These are phyloP conservation scores for Lipophrys pholis DNA, from an alignment of 2,113 vertebrate species.

Conservation along the genomic window DNA sequence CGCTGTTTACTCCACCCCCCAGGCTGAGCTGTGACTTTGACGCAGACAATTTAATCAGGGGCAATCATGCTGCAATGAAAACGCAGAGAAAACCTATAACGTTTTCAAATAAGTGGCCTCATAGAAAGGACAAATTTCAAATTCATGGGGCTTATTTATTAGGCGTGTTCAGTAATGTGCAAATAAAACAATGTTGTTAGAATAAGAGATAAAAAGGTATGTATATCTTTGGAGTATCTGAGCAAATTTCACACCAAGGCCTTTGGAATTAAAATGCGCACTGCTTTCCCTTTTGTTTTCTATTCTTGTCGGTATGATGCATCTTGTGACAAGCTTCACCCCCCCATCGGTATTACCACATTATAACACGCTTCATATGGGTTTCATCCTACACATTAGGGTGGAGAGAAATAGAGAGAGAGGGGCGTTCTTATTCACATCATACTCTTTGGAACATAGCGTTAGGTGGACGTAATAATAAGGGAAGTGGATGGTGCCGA, in stretches of 20 bases:
- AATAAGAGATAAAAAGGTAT: conserved; percentile 11
- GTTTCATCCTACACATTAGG: conserved; percentile 58
- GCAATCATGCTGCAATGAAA: conserved; percentile 18
- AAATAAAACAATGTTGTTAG: conserved; percentile 26
- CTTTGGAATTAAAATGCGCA: conserved; percentile 57
- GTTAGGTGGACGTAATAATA: conserved; percentile 18
- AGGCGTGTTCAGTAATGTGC: conserved; percentile 1
- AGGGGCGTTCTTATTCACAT: conserved; percentile 53
- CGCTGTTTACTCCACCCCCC: conserved; percentile 59
- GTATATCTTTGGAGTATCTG: conserved; percentile 51
- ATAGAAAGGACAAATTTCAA: conserved; percentile 13
- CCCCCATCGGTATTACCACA: conserved; percentile 65
- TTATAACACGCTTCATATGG: conserved; percentile 43
- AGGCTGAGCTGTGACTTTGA: conserved; percentile 56
- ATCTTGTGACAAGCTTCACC: conserved; percentile 34
- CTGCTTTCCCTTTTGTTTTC: conserved; percentile 46
- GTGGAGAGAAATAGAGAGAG: conserved; percentile 30
- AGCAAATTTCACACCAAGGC: conserved; percentile 64
- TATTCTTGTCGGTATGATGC: conserved; percentile 47
- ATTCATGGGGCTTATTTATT: conserved; percentile 20
- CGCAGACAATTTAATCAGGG: conserved; percentile 62
- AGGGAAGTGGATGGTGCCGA: conserved; percentile 20
- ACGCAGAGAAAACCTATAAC: conserved; percentile 16
- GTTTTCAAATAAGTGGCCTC: conserved; percentile 29
- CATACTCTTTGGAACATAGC: conserved; percentile 30